A percentile compares a stretch with the other conserved stretches of the same genome.
phyloP scores from a whole-genome alignment of 2,113 vertebrate genomes.

The Rana temporaria region DNA sequence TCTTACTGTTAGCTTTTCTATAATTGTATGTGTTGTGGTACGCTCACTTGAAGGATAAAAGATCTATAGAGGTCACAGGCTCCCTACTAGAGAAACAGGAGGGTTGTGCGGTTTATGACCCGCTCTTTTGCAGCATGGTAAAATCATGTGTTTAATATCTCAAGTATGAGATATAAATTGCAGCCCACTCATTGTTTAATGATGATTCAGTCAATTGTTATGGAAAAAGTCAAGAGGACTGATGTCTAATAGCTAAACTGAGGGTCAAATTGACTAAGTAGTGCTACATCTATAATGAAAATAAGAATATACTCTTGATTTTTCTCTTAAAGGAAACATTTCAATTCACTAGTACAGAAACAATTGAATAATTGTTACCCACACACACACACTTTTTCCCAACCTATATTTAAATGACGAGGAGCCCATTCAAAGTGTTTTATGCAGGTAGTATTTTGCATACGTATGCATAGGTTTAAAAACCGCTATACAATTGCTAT shows the following conservation, averaged over 20 bases:
- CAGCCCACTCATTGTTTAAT: conserved; percentile 57
- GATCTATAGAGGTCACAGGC: conserved; percentile 52
- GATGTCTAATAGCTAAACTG: conserved; percentile 28
- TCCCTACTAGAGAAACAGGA: conserved; percentile 22
- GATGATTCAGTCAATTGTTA: conserved; percentile 46
- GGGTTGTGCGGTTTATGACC: conserved; percentile 53
- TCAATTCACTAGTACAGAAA: too few relatives aligned
- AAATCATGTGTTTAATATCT: conserved; percentile 57
- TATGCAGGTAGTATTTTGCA: too few relatives aligned
- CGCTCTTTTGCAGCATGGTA: conserved; percentile 50
- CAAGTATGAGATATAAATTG: conserved; percentile 53
- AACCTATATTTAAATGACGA: too few relatives aligned
- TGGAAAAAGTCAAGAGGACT: conserved; percentile 24
- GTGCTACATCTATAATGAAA: too few relatives aligned
- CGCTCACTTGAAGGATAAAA: conserved; percentile 39
- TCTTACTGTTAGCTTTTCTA: not conserved
- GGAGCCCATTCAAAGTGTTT: too few relatives aligned
- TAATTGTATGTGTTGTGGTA: not conserved
- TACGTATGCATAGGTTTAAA: too few relatives aligned
- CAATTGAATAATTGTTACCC: too few relatives aligned
- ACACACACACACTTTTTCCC: too few relatives aligned
- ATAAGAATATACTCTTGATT: too few relatives aligned
- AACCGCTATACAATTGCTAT: too few relatives aligned
- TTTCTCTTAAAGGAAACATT: too few relatives aligned
- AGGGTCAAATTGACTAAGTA: not conserved